Conservation (phyloP, 2,113 vertebrate genomes). For the Syngnathus typhle region DNA sequence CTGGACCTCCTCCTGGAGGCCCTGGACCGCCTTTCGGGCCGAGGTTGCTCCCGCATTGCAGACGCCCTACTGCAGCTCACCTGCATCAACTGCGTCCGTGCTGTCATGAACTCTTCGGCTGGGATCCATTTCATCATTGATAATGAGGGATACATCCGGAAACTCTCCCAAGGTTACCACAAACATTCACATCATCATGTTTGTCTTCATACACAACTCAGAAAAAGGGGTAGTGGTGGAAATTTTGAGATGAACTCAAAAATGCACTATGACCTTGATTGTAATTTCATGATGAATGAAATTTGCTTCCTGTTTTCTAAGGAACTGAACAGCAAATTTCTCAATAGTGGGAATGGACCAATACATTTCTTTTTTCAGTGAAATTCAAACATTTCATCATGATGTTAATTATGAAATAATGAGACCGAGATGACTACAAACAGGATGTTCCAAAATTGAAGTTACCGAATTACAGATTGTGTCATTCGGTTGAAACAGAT, state of each 20-base stretch:
- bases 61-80: slow-evolving; percentile 95
- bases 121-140: slow-evolving; percentile 93
- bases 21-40: slow-evolving; percentile 85
- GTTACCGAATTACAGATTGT: background rate
- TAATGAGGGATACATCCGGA: slow-evolving; percentile 89
- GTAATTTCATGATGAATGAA: background rate
- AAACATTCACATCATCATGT: background rate
- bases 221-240: background rate
- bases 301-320: background rate
- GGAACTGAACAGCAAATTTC: background rate
- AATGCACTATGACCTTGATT: background rate
- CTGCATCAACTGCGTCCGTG: slow-evolving; percentile 89
- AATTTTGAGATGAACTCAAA: background rate
- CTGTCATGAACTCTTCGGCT: slow-evolving; percentile 87
- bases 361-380: background rate
- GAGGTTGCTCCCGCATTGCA: slow-evolving; percentile 85
- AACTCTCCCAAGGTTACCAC: slow-evolving; percentile 85
- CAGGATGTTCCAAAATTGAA: background rate
- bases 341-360: background rate
- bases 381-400: background rate
- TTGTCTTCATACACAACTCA: background rate
- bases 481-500: no score
- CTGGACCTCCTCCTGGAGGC: slow-evolving; percentile 93
- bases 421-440: background rate
- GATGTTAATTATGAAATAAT: background rate